A percentile compares a stretch with the other conserved stretches of the same genome.
phyloP scores from a whole-genome alignment of 1,140 invertebrate species.

The Leptoteleia sp. region DNA sequence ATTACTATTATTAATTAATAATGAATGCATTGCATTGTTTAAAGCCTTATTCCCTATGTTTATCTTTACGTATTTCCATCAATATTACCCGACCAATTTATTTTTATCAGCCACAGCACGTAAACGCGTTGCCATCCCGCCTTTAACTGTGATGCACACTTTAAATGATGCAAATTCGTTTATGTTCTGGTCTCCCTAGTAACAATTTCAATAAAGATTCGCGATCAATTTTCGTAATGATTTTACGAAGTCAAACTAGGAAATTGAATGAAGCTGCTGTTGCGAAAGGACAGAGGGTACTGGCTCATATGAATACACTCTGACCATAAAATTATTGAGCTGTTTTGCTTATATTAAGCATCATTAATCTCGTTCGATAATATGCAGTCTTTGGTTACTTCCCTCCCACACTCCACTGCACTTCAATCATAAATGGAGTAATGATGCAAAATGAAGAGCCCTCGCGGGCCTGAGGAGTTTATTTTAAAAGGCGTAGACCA shows the following conservation, averaged over 20 bases:
- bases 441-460: constrained; percentile 39
- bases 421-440: constrained; percentile 40
- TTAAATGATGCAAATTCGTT: constrained; percentile 4
- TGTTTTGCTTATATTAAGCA: constrained; percentile 42
- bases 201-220: constrained; percentile 24
- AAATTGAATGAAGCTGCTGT: constrained; percentile 14
- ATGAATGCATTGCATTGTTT: too few relatives aligned
- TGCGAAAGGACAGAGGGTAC: constrained; percentile 9
- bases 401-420: constrained; percentile 4
- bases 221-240: constrained; percentile 16
- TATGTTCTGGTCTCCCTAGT: background rate
- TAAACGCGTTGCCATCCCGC: background rate
- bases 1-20: too few relatives aligned
- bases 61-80: too few relatives aligned
- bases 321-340: constrained; percentile 34
- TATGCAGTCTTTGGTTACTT: constrained; percentile 18
- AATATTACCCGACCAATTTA: too few relatives aligned
- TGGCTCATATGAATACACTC: background rate
- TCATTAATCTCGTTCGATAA: constrained; percentile 48
- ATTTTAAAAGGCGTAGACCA: constrained; percentile 32
- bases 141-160: constrained; percentile 1
- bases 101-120: background rate
- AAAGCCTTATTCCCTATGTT: too few relatives aligned
- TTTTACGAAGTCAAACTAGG: constrained; percentile 6
- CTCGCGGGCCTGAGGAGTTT: constrained; percentile 31